Evolutionary conservation across 2,888 invertebrate genomes (phyloP).

Genomic region (Tetranychus truncatus): DNA sequence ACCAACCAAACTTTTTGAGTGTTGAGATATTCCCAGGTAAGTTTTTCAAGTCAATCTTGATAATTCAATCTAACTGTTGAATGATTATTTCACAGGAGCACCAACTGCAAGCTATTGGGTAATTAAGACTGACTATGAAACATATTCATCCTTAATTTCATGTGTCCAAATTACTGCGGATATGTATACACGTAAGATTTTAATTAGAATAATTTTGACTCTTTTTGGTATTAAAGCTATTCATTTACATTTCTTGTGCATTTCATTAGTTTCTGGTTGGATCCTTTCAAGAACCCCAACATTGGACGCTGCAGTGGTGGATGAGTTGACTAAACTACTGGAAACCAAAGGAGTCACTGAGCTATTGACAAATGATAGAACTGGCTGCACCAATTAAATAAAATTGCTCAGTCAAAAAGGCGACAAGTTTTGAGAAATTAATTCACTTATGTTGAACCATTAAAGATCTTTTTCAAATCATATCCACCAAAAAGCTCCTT

Average conservation of each 20-base stretch:
- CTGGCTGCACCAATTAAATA: background rate
- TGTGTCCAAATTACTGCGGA: background rate
- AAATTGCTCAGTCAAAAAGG: background rate
- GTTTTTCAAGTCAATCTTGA: background rate
- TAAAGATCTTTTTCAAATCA: too few relatives aligned
- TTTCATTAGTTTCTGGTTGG: background rate
- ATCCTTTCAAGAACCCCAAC: constrained; percentile 29
- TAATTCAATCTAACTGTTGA: background rate
- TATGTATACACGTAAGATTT: background rate
- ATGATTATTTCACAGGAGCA: background rate
- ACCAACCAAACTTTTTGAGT: background rate
- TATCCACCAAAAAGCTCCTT: too few relatives aligned
- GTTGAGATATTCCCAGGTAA: background rate
- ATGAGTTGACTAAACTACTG: background rate
- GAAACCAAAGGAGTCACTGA: background rate
- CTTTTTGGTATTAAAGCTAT: background rate
- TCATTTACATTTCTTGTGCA: background rate
- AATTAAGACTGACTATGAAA: background rate
- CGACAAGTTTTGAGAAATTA: too few relatives aligned
- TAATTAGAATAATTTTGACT: background rate
- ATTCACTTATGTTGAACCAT: too few relatives aligned
- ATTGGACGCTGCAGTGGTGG: background rate
- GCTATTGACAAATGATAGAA: background rate
- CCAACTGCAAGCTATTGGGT: background rate
- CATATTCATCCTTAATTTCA: background rate